phyloP scores from a whole-genome alignment of 2,113 vertebrate species.

The Saimiri boliviensis region DNA sequence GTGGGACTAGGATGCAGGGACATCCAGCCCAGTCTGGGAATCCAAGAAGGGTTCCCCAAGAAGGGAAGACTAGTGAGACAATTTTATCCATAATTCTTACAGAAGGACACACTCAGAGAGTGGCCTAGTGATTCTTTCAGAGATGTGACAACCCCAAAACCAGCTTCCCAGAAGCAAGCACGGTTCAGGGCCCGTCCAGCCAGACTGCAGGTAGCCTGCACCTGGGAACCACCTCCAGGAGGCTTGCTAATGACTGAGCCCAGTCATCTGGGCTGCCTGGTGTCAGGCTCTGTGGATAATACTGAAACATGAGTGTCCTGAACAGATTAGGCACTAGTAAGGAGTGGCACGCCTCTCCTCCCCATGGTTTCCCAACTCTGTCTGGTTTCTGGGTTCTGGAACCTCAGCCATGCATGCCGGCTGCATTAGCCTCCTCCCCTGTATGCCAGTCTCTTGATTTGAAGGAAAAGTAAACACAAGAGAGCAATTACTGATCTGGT shows the following conservation, averaged over 20 bases:
- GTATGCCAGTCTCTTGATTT: background rate
- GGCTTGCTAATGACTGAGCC: background rate
- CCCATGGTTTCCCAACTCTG: background rate
- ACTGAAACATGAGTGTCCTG: background rate
- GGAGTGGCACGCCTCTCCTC: background rate
- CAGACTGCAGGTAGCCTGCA: background rate
- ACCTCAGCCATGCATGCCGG: background rate
- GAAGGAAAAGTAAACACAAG: background rate
- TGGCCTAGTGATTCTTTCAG: background rate
- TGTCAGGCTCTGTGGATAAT: background rate
- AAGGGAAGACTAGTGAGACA: background rate
- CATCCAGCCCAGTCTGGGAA: background rate
- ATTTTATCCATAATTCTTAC: background rate
- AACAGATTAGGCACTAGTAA: background rate
- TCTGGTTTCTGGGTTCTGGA: background rate
- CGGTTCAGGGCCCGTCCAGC: accelerated
- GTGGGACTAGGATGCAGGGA: background rate
- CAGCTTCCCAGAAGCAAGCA: background rate
- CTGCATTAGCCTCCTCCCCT: background rate
- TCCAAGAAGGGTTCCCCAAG: background rate
- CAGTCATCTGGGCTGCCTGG: background rate
- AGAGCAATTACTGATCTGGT: background rate
- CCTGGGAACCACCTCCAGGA: background rate
- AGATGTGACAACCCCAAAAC: background rate
- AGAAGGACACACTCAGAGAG: background rate